Base-by-base conservation (phyloP, 2,888 invertebrate genomes). In the Tiliacea citrago region DNA sequence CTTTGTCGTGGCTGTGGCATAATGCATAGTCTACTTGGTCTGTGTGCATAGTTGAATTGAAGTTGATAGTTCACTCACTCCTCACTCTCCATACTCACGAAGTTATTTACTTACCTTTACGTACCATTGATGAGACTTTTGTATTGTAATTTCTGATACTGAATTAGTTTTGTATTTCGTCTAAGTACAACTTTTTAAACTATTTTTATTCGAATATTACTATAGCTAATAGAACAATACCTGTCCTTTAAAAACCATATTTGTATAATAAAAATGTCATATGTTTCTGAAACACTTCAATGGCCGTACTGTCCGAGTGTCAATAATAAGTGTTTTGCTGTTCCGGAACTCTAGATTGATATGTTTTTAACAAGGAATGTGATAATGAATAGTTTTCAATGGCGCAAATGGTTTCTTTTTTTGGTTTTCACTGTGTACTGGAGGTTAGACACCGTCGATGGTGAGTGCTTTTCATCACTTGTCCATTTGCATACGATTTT, bases 251-350 rank as follows among this genome's bases (percentile, higher is more conserved):
- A 21, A 81, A 74, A 35, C 68, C 67, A 69, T 80, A 69, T 70
- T 80, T 49, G 68, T 83, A 24, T 79, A 84, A 39, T 80, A 87
- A 92, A 91, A 91, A 94, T 94, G 93, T 89, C 89, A 88, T 89
- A 90, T 91, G 91, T 92, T 92, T 86, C 70, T 90, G 88, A 86
- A 91, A 90, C 79, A 89, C 88, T 87, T 86, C 92, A 94, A 95
- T 95, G 95, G 95, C 93, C 91, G 93, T 94, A 89, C 92, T 87
- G 84, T 87, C 89, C 87, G 82, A 91, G 89, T 93, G 92, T 92
- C 92, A 92, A 90, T 94, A 93, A 86, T 90, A 91, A 90, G 91
- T 93, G 91, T 94, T 93, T 92, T 91, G 85, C 87, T 89, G 86
- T 90, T 88, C 89, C 82, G 86, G 87, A 90, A 90, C 84, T 91